Conservation (phyloP, 1,140 invertebrate species). For the Apis mellifera region Amel_HAv3.1 CM009943.2:4892001-4892500, state of each 20-base stretch:
- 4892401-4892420: slow-evolving; percentile 61
- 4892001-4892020: slow-evolving; percentile 42
- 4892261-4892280: slow-evolving; percentile 31
- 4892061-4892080: slow-evolving; percentile 66
- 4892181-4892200: slow-evolving; percentile 26
- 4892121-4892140: slow-evolving; percentile 67
- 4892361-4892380: slow-evolving; percentile 20
- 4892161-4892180: slow-evolving; percentile 41
- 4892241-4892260: slow-evolving; percentile 63
- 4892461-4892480: slow-evolving; percentile 78
- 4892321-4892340: neutral
- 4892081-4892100: slow-evolving; percentile 73
- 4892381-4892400: slow-evolving; percentile 52
- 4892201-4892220: slow-evolving; percentile 57
- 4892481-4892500: slow-evolving; percentile 73
- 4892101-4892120: slow-evolving; percentile 73
- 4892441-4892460: slow-evolving; percentile 76
- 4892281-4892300: slow-evolving; percentile 25
- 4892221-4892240: slow-evolving; percentile 59
- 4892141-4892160: slow-evolving; percentile 22
- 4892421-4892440: slow-evolving; percentile 76
- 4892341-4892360: too few species aligned
- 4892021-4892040: slow-evolving; percentile 59
- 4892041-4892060: slow-evolving; percentile 66
- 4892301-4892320: slow-evolving; percentile 49